Evolutionary conservation across 2,888 invertebrate species (phyloP).

Genomic region (Serripes groenlandicus): DNA sequence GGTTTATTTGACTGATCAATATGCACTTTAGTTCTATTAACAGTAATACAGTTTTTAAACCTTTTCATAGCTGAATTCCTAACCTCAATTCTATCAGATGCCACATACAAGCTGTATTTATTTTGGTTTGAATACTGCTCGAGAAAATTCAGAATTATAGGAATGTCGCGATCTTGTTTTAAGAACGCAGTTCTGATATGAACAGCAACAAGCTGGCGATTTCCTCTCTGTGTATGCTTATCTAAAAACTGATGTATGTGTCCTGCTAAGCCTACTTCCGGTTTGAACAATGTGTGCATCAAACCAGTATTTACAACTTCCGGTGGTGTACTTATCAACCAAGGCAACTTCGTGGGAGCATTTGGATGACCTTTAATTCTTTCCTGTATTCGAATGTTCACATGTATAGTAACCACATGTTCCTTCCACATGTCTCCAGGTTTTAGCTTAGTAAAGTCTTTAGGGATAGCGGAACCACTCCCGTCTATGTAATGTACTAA

Average conservation of each 20-base stretch:
- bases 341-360: slow-evolving; percentile 10
- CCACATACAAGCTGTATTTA: slow-evolving; percentile 1
- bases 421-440: background rate
- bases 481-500: background rate
- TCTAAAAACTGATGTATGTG: slow-evolving; percentile 10
- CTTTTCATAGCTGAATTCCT: background rate
- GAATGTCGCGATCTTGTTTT: background rate
- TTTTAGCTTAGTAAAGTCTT: background rate
- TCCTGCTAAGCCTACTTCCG: background rate
- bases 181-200: slow-evolving; percentile 38
- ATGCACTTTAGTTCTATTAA: slow-evolving; percentile 36
- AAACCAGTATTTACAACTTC: slow-evolving; percentile 8
- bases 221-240: background rate
- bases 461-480: background rate
- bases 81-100: slow-evolving; percentile 33
- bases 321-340: slow-evolving; percentile 10
- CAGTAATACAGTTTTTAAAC: slow-evolving; percentile 14
- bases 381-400: background rate
- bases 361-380: slow-evolving; percentile 10
- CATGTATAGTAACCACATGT: background rate
- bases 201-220: slow-evolving; percentile 21
- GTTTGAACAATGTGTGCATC: slow-evolving; percentile 27
- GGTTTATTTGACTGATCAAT: slow-evolving; percentile 18
- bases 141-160: slow-evolving; percentile 12
- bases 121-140: background rate